Conservation (phyloP, 2,113 vertebrate species). For the Megaptera novaeangliae region DNA sequence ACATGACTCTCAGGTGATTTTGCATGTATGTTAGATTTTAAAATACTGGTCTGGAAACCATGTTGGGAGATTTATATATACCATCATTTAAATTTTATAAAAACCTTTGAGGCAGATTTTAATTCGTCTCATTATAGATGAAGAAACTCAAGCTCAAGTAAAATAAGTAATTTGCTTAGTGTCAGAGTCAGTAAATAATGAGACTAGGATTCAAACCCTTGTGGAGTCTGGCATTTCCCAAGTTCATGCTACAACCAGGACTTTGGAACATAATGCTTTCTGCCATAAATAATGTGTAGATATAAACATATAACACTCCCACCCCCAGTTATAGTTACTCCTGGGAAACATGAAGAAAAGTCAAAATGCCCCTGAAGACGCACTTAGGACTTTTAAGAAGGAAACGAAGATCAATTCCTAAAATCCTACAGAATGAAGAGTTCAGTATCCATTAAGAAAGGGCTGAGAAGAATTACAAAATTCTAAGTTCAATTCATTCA, state of each 20-base stretch:
- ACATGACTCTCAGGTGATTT: not conserved
- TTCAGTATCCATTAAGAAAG: not conserved
- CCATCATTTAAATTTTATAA: not conserved
- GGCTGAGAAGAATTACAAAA: not conserved
- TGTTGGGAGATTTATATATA: not conserved
- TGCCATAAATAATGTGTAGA: not conserved
- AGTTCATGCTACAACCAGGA: not conserved
- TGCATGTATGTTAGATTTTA: not conserved
- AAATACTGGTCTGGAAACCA: not conserved
- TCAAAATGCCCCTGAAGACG: not conserved
- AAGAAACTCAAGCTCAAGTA: not conserved
- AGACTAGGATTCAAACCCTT: not conserved
- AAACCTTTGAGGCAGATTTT: not conserved
- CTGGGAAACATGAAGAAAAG: not conserved
- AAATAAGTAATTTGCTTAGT: not conserved
- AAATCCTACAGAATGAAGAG: not conserved
- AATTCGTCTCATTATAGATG: not conserved
- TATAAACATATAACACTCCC: not conserved
- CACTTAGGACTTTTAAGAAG: not conserved
- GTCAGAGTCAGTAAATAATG: not conserved
- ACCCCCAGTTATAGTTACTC: not conserved
- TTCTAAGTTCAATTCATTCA: not conserved
- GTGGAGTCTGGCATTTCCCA: not conserved
- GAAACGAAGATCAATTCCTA: not conserved
- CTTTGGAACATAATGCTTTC: not conserved